Evolutionary conservation across 2,888 invertebrate genomes (phyloP), one percentile per base, ranked within the genome.

Genomic region (Petrolisthes manimaculis): DNA sequence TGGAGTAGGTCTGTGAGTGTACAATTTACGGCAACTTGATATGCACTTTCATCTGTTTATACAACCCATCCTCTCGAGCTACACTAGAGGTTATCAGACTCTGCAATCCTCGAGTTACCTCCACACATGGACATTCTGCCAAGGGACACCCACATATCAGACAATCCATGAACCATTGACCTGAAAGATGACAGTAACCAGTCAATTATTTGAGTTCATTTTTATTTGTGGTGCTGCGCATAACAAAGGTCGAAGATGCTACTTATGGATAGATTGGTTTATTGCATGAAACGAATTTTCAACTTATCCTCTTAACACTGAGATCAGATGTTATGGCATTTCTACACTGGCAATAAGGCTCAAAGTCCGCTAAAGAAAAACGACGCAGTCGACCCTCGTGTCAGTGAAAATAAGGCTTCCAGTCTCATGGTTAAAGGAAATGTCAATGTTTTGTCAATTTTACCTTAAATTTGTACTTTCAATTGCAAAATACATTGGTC

Each of bases 1-100:
- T 81, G 56, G 81, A 81, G 81, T 61, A 81, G 81, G 56, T 81
- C 81, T 56, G 21, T 61, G 81, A 81, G 81, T 81, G 81, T 56
- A 81, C 21, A 61, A 81, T 61, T 56, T 81, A 81, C 81, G 21
- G 77, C 77, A 77, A 37, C 14, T 77, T 77, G 77, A 77, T 51
- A 77, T 77, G 77, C 53, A 77, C 77, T 77, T n/a, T 24, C 14
- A 77, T 24, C 77, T 24, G 37, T 77, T 51, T 5, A 12, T 24
- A 37, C 0, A 61, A 18, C 61, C 18, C 61, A 61, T 61, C 61
- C 61, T 61, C 18, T 61, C 61, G 3, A 61, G 61, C 3, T 18
- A 61, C 12, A 81, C 56, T 81, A 56, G 56, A 9, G 55, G 54
- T 81, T 81, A 81, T 81, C 18, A 81, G 56, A 9, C 56, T 81